These are phyloP conservation scores for Papilio aristodemus DNA, from an alignment of 1,140 invertebrate species.

Conservation along the genomic window DNA sequence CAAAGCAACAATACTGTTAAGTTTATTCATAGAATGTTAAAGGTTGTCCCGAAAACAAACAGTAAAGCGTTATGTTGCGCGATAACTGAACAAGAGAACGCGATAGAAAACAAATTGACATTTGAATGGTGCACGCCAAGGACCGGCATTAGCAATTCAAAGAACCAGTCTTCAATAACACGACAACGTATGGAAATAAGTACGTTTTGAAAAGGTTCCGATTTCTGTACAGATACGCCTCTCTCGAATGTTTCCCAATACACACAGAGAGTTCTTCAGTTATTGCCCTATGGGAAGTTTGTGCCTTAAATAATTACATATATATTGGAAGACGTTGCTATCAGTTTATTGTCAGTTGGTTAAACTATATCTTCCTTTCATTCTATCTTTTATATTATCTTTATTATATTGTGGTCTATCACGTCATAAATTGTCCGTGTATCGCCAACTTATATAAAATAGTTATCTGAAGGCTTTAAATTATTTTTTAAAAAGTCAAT, in stretches of 20 bases:
- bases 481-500: too few species aligned
- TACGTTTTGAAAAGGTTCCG: slow-evolving; percentile 70
- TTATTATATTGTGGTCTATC: too few species aligned
- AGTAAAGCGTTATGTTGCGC: slow-evolving; percentile 56
- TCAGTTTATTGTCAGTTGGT: too few species aligned
- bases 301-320: not conserved
- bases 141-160: slow-evolving; percentile 76
- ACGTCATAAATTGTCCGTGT: too few species aligned
- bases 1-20: slow-evolving; percentile 13
- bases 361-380: too few species aligned
- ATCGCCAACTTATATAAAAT: too few species aligned
- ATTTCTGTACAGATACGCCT: slow-evolving; percentile 65
- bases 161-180: slow-evolving; percentile 71
- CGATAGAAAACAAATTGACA: slow-evolving; percentile 78
- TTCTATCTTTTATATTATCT: too few species aligned
- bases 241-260: slow-evolving; percentile 44
- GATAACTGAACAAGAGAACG: slow-evolving; percentile 56
- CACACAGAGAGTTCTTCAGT: slow-evolving; percentile 12
- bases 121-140: slow-evolving; percentile 70
- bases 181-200: slow-evolving; percentile 73
- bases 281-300: not conserved
- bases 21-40: slow-evolving; percentile 30
- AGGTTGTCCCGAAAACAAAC: slow-evolving; percentile 44
- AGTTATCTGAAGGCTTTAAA: too few species aligned
- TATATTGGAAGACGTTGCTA: too few species aligned